A percentile compares a stretch with the other conserved stretches of the same genome.
Conservation (phyloP, 2,888 invertebrate genomes). For the Macrophya annulata region DNA sequence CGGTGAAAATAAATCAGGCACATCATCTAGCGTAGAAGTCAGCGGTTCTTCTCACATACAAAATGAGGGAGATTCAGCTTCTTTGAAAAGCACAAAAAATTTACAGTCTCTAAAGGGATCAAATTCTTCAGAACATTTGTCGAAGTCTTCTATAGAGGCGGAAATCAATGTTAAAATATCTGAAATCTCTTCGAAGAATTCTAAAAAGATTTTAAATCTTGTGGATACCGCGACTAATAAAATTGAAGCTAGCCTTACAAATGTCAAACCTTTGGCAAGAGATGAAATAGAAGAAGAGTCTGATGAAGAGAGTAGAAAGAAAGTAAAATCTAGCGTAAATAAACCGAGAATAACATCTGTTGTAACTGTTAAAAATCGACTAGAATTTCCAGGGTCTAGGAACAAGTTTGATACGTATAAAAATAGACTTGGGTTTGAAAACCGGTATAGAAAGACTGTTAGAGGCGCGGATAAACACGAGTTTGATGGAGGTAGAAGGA, state of each 20-base stretch:
- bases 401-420: slow-evolving; percentile 71
- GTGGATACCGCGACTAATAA: slow-evolving; percentile 74
- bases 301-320: slow-evolving; percentile 62
- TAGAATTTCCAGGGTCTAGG: slow-evolving; percentile 69
- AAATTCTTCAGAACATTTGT: slow-evolving; percentile 1
- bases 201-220: slow-evolving; percentile 77
- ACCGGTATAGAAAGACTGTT: slow-evolving; percentile 57
- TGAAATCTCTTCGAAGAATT: slow-evolving; percentile 46
- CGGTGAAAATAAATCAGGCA: slow-evolving; percentile 20
- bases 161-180: slow-evolving; percentile 43
- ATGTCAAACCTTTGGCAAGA: slow-evolving; percentile 78
- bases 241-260: slow-evolving; percentile 80
- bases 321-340: slow-evolving; percentile 72
- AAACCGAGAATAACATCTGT: slow-evolving; percentile 76
- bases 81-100: neutral
- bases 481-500: slow-evolving; percentile 62
- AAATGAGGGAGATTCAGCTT: slow-evolving; percentile 79
- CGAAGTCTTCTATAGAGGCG: slow-evolving; percentile 34
- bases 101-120: neutral
- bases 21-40: neutral
- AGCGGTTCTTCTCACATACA: neutral
- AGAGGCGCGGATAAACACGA: slow-evolving; percentile 56
- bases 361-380: slow-evolving; percentile 74
- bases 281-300: slow-evolving; percentile 51
- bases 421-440: slow-evolving; percentile 58